Evolutionary conservation across 2,113 vertebrate genomes (phyloP), one percentile per base, ranked within the genome.

Genomic region (Tricholaema leucomelas): DNA sequence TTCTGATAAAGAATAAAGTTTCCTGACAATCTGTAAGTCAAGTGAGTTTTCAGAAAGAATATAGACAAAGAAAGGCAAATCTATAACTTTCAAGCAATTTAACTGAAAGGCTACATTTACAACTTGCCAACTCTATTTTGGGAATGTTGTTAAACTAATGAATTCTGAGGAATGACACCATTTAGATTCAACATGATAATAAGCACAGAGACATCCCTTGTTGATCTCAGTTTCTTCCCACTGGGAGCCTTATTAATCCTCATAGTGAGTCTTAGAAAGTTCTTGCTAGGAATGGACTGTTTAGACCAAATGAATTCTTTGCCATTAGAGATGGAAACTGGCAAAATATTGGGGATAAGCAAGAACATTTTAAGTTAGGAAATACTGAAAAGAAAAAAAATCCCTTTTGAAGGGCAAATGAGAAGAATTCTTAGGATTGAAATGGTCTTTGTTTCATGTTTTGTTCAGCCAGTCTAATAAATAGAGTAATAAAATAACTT

Each of bases 101-200:
- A 94, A 91, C 82, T 9, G 4, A 93, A 91, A 82, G 69, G 92
- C 65, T 91, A 87, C 81, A 50, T 89, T 95, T 91, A 74, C 88
- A 89, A 83, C 75, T 91, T 91, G 93, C 78, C 87, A 87, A 93
- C 75, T 91, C 91, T 93, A 89, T 89, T 95, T 95, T 92, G 81
- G 93, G 92, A 95, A 79, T 93, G 77, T 90, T 93, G 88, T 95
- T 95, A 94, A 93, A 93, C 81, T 96, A 96, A 96, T 96, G 96
- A 96, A 94, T 96, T 96, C 89, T 92, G 88, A 91, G 91, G 91
- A 95, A 89, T 83, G 88, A 95, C 84, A 96, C 87, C 92, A 71
- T 84, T 91, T 93, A 94, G 87, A 88, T 92, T 94, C 87, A 76
- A 87, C 81, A 60, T 91, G 88, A 80, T 95, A 96, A 96, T 94